A percentile compares a stretch with the other conserved stretches of the same genome.
Conservation (phyloP, 2,113 vertebrate genomes). For the Pelecanus crispus region DNA sequence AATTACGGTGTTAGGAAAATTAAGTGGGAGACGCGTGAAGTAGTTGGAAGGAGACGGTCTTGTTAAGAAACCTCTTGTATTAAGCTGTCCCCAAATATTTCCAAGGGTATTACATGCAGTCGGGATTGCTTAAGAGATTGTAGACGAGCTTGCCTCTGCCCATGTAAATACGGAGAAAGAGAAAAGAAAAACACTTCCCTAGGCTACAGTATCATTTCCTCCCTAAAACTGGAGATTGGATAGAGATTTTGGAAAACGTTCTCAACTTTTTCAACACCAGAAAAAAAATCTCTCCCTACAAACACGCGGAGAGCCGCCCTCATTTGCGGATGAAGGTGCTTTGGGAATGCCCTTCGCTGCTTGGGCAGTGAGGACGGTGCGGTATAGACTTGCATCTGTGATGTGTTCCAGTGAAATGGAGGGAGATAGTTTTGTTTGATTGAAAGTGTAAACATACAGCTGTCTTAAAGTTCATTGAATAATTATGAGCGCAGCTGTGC, state of each 20-base stretch:
- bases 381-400: rapidly evolving
- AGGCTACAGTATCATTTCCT: not conserved
- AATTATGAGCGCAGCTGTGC: not conserved
- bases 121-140: not conserved
- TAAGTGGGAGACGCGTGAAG: not conserved
- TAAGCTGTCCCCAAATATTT: not conserved
- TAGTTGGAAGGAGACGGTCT: not conserved
- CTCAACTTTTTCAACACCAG: not conserved
- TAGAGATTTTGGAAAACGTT: not conserved
- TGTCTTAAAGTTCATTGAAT: rapidly evolving
- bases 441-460: not conserved
- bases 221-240: not conserved
- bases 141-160: not conserved
- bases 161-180: not conserved
- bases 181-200: slow-evolving; percentile 5
- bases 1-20: not conserved
- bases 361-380: not conserved
- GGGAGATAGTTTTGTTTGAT: not conserved
- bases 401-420: not conserved
- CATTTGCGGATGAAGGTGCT: not conserved
- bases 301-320: not conserved
- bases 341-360: not conserved
- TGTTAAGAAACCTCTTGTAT: not conserved
- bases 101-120: rapidly evolving
- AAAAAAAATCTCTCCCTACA: not conserved